Evolutionary conservation across 2,888 invertebrate genomes (phyloP).

Genomic region (Drosophila emarginata): DNA sequence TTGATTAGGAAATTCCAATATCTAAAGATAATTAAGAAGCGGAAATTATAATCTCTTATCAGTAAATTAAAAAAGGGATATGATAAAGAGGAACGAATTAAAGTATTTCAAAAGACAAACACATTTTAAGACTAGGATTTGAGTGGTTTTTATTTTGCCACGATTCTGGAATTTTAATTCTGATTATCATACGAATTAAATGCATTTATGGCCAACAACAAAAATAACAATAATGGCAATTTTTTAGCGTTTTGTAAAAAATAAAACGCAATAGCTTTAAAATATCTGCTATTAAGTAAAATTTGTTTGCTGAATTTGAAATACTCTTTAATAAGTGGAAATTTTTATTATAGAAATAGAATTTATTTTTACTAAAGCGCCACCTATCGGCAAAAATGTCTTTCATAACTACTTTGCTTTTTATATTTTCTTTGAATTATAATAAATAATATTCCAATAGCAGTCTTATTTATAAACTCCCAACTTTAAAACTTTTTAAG

Average conservation of each 20-base stretch:
- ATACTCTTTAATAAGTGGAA: background rate
- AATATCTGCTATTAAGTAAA: background rate
- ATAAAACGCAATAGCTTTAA: background rate
- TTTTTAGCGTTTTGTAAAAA: constrained; percentile 1
- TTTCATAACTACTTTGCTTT: background rate
- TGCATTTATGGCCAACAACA: background rate
- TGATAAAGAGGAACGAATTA: background rate
- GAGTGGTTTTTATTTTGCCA: background rate
- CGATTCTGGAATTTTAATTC: background rate
- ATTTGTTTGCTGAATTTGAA: background rate
- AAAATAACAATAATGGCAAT: background rate
- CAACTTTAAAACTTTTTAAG: too few species aligned
- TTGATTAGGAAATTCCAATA: background rate
- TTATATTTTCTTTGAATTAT: too few species aligned
- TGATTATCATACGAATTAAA: background rate
- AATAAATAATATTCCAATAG: too few species aligned
- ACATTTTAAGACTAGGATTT: background rate
- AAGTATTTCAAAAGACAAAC: background rate
- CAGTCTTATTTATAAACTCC: too few species aligned
- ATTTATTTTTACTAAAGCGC: background rate
- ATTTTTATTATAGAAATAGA: background rate
- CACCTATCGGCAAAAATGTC: background rate
- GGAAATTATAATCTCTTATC: constrained; percentile 33
- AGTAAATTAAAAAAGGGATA: constrained; percentile 9
- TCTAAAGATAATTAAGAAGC: constrained; percentile 6